Base-by-base conservation (phyloP, 2,797 vertebrate genomes). In the Myiotriccus ornatus region DNA sequence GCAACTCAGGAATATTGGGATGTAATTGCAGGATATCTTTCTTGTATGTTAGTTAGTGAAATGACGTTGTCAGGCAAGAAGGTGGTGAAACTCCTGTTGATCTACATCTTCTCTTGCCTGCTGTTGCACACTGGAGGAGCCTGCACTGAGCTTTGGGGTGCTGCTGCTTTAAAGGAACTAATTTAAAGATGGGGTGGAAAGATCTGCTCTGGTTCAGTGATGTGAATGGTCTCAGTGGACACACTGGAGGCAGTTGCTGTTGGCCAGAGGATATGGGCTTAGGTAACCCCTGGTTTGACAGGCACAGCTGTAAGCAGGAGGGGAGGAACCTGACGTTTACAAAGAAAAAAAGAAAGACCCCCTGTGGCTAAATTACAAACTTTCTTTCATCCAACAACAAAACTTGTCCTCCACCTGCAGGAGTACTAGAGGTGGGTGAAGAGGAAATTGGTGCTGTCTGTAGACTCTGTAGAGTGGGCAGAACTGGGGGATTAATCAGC, bases 201-300 rank as follows among this genome's bases (percentile, higher is more conserved):
- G 30, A 63, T 10, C 20, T 39, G 3, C 1, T 0, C 2, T 44
- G 28, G 3, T 59, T 41, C 6, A 50, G 7, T 9, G 32, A 0
- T 2, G 3, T 9, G 15, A 62, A 18, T 28, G 13, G 4, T 74
- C 12, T 82, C 39, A 18, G 0, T 49, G 35, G 30, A 23, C 9
- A 13, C 2, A 4, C 39, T 74, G 2, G 7, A 46, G 35, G 3
- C 5, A 22, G 41, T 30, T 46, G 18, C n/a, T 32, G 0, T 47
- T 47, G 12, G 23, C 43, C 15, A 46, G 13, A 73, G 23, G 20
- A 3, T 23, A 9, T 9, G 49, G 35, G 14, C 5, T 73, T 78
- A 13, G 20, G 15, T 43, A 43, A 46, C 6, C 27, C 52, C 69
- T 28, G 22, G 19, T 46, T 62, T 52, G 37, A n/a, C 46, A 16